These are phyloP conservation scores for Hypotaenidia philippensis DNA, from an alignment of 2,797 vertebrate genomes.

Conservation along the genomic window DNA sequence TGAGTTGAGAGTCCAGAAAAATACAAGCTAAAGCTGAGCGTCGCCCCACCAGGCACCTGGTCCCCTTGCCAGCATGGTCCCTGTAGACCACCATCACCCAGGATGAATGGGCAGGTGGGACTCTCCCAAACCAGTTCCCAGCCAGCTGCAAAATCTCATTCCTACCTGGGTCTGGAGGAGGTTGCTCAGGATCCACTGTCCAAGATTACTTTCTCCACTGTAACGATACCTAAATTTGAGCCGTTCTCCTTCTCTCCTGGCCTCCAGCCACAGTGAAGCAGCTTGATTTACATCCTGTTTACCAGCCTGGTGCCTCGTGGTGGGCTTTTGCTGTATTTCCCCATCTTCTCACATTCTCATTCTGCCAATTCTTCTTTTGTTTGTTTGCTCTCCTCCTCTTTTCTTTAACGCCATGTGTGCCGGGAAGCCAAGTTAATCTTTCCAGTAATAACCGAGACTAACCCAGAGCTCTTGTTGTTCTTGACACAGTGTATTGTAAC, in stretches of 20 bases:
- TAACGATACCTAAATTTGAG: not conserved
- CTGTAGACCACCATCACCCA: not conserved
- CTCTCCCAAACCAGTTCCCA: not conserved
- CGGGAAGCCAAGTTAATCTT: constrained; percentile 61
- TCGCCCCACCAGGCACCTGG: not conserved
- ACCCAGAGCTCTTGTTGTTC: constrained; percentile 74
- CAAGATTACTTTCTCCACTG: not conserved
- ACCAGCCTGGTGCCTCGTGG: constrained; percentile 11
- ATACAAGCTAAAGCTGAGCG: not conserved
- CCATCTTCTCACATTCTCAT: constrained; percentile 53
- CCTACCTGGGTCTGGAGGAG: not conserved
- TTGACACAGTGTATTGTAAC: constrained; percentile 76
- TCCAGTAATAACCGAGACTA: constrained; percentile 63
- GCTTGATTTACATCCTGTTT: constrained; percentile 71
- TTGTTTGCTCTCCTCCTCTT: constrained; percentile 64
- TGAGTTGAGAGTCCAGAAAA: not conserved
- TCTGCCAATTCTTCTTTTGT: constrained; percentile 56
- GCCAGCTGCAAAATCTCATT: not conserved
- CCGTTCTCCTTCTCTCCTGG: not conserved
- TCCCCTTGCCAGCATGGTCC: rapidly evolving
- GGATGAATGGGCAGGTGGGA: too few species aligned
- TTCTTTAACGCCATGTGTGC: constrained; percentile 41
- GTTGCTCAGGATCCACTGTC: not conserved
- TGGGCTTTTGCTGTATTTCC: constrained; percentile 61
- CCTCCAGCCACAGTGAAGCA: constrained; percentile 36